Percentiles rank a stretch among this genome's conserved stretches.
phyloP scores from a whole-genome alignment of 37 sponge, comb jelly and placozoan genomes.

The Lycopodina hypogea region DNA sequence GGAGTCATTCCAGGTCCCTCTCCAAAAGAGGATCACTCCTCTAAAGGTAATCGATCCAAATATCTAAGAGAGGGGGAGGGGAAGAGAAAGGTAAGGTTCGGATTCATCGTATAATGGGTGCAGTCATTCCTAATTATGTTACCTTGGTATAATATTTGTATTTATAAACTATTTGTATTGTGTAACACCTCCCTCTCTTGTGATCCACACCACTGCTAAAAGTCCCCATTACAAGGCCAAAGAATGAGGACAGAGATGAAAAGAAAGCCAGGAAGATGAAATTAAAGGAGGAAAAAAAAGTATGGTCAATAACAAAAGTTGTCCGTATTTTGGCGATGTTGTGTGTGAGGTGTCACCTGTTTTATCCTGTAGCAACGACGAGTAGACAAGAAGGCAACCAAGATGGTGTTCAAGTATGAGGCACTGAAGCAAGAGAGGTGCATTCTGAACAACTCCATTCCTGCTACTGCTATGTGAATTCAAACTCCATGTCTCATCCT shows the following conservation, averaged over 20 bases:
- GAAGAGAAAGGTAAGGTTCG: no score
- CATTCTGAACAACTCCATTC: neutral
- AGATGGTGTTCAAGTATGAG: conserved; percentile 66
- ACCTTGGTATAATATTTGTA: no score
- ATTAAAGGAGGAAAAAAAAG: conserved; percentile 78
- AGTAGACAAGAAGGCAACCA: conserved; percentile 68
- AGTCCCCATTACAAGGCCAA: conserved; percentile 43
- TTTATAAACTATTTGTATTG: no score
- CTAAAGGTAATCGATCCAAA: conserved; percentile 1
- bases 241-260: conserved; percentile 77
- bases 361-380: conserved; percentile 43
- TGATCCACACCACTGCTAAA: no score
- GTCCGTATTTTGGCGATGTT: neutral
- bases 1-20: conserved; percentile 30
- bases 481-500: no score
- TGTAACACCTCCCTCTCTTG: no score
- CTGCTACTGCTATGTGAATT: neutral
- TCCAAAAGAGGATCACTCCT: conserved; percentile 15
- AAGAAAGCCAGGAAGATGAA: conserved; percentile 73
- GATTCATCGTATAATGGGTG: no score
- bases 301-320: conserved; percentile 15
- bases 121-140: no score
- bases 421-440: conserved; percentile 34
- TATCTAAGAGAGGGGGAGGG: no score
- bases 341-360: neutral